Evolutionary conservation across 2,888 invertebrate species (phyloP).

Genomic region (Lithophane ornitopus): DNA sequence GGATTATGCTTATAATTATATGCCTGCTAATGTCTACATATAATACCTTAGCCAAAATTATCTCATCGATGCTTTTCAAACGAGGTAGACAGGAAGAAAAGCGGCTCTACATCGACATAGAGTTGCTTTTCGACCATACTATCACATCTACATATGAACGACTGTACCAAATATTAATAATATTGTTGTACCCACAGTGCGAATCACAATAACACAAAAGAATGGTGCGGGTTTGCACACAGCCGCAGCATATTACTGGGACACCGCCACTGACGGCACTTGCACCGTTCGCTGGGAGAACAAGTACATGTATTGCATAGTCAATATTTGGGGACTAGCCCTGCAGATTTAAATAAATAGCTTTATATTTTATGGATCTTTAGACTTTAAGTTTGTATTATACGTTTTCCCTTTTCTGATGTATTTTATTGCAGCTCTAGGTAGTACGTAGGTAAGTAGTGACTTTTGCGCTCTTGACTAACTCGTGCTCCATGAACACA

Average conservation of each 20-base stretch:
- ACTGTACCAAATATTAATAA: not conserved
- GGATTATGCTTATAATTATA: no score
- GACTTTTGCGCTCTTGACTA: not conserved
- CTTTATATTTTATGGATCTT: constrained; percentile 4
- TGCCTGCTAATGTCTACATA: no score
- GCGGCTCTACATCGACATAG: not conserved
- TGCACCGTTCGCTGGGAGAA: constrained; percentile 97
- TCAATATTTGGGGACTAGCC: constrained; percentile 95
- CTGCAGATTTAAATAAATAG: constrained; percentile 77
- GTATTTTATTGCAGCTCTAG: not conserved
- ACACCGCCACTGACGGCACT: constrained; percentile 94
- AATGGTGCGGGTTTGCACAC: constrained; percentile 96
- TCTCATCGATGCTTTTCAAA: not conserved
- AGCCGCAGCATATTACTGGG: constrained; percentile 96
- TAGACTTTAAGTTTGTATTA: not conserved
- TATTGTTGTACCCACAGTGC: constrained; percentile 87
- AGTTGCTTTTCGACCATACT: not conserved
- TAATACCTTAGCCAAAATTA: not conserved
- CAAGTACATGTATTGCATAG: constrained; percentile 96
- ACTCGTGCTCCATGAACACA: not conserved
- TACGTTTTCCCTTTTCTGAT: not conserved
- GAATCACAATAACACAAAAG: constrained; percentile 96
- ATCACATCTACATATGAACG: not conserved
- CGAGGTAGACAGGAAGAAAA: not conserved
- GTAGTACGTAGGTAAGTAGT: not conserved